These are phyloP conservation scores for Holothuria glaberrima DNA, from an alignment of 35 echinoderm and acorn worm species.

Conservation along the genomic window DNA sequence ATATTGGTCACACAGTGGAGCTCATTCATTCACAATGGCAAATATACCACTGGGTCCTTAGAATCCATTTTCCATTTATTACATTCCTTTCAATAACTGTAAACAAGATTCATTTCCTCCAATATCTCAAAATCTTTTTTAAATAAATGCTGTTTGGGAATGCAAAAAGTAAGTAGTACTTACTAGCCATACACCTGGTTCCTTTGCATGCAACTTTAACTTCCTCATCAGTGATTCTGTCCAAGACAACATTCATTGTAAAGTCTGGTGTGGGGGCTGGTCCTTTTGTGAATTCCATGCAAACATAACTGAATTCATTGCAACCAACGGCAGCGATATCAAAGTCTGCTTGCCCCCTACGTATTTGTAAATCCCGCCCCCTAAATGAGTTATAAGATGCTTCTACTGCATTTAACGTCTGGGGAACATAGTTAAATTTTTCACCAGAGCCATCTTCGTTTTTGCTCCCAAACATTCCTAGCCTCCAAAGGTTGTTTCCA, in stretches of 20 bases:
- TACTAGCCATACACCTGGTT: constrained; percentile 70
- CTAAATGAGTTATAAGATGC: constrained; percentile 14
- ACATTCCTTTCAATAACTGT: no score
- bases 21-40: no score
- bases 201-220: constrained; percentile 67
- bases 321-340: constrained; percentile 95
- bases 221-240: constrained; percentile 23
- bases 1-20: no score
- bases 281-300: constrained; percentile 93
- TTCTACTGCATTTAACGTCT: constrained; percentile 68
- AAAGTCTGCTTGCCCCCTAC: constrained; percentile 66
- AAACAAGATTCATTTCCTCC: no score
- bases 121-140: no score
- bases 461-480: constrained; percentile 81
- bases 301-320: constrained; percentile 75
- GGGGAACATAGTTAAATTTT: constrained; percentile 80
- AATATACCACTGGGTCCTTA: no score
- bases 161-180: not conserved
- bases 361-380: constrained; percentile 48
- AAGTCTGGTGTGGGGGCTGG: constrained; percentile 70
- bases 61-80: no score
- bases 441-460: constrained; percentile 71
- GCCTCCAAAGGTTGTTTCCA: constrained; percentile 80
- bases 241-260: constrained; percentile 60
- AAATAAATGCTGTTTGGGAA: no score